A percentile compares a stretch with the other conserved stretches of the same genome.
These are phyloP conservation scores for Phyllostomus discolor DNA, from an alignment of 2,113 vertebrate genomes.

Conservation along the genomic window DNA sequence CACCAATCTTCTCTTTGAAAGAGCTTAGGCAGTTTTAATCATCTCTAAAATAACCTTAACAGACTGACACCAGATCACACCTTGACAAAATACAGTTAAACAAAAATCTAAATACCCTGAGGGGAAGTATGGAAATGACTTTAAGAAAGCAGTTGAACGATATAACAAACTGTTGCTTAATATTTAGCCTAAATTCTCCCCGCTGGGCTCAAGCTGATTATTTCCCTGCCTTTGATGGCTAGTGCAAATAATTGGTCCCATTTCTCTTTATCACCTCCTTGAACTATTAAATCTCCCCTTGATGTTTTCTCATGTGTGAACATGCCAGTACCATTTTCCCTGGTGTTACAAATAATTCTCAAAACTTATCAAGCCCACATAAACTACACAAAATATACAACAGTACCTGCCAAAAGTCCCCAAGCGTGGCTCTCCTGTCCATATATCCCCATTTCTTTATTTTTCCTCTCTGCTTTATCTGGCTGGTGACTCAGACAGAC, in stretches of 20 bases:
- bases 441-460: neutral
- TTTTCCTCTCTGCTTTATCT: neutral
- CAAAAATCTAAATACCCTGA: neutral
- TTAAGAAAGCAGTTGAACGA: constrained; percentile 19
- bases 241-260: constrained; percentile 51
- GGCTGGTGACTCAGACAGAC: neutral
- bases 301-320: constrained; percentile 31
- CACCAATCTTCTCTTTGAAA: neutral
- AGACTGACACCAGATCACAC: neutral
- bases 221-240: constrained; percentile 37
- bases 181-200: constrained; percentile 50
- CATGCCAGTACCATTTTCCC: neutral
- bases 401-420: neutral
- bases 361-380: neutral
- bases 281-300: constrained; percentile 43
- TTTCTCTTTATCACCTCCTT: constrained; percentile 44
- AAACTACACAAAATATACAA: neutral
- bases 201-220: constrained; percentile 29
- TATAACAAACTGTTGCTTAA: constrained; percentile 43
- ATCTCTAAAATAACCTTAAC: neutral
- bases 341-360: neutral
- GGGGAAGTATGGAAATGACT: neutral
- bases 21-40: neutral
- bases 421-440: neutral
- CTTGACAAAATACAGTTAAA: neutral